These are phyloP conservation scores for Telmatochromis sp. DNA, from an alignment of 2,113 vertebrate genomes.

Conservation along the genomic window DNA sequence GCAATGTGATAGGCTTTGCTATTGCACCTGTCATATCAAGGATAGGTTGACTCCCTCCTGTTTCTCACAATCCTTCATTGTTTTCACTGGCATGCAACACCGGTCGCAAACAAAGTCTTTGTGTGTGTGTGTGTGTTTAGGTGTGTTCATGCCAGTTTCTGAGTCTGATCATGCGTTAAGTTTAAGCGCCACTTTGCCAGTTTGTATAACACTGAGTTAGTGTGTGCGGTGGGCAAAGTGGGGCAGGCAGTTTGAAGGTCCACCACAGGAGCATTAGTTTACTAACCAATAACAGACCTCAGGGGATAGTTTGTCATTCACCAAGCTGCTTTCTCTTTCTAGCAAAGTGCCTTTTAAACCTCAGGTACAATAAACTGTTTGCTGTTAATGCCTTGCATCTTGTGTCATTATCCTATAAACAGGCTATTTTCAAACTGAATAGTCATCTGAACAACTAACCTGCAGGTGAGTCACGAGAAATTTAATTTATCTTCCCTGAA, in stretches of 20 bases:
- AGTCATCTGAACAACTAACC: background rate
- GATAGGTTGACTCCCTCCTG: conserved; percentile 10
- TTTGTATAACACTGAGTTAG: background rate
- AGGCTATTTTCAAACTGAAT: background rate
- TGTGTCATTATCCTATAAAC: background rate
- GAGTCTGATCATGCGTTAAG: background rate
- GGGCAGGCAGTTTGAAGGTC: background rate
- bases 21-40: conserved; percentile 43
- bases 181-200: background rate
- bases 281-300: background rate
- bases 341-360: background rate
- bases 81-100: conserved; percentile 36
- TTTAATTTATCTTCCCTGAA: background rate
- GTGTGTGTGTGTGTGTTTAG: background rate
- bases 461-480: background rate
- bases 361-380: background rate
- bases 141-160: background rate
- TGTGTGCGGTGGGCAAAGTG: background rate
- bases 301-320: background rate
- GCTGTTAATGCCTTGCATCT: background rate
- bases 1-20: conserved; percentile 39
- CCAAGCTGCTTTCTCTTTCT: background rate
- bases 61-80: conserved; percentile 35
- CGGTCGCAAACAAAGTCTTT: conserved; percentile 13
- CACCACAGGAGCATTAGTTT: background rate